These are phyloP conservation scores for Nyctibius bracteatus DNA, from an alignment of 2,113 vertebrate species.

Conservation along the genomic window DNA sequence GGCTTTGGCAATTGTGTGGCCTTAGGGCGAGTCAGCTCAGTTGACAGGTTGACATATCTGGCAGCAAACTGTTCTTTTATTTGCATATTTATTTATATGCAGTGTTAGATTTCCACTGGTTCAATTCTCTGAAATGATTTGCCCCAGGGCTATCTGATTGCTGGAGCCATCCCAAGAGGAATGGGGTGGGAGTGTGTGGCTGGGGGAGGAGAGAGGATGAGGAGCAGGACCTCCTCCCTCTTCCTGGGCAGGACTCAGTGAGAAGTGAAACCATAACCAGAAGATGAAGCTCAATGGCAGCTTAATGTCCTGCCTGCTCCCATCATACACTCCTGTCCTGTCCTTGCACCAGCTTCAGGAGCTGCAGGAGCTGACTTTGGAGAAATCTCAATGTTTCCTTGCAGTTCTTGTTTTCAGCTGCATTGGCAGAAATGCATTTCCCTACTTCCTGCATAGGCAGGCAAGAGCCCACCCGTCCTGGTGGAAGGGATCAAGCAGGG, in stretches of 20 bases:
- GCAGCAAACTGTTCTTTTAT: background rate
- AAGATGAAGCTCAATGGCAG: background rate
- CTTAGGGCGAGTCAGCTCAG: background rate
- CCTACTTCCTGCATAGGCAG: background rate
- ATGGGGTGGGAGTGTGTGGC: accelerated
- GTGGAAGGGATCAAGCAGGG: background rate
- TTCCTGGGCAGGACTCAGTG: background rate
- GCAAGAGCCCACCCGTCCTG: background rate
- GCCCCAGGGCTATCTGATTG: background rate
- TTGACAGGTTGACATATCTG: background rate
- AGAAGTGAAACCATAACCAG: background rate
- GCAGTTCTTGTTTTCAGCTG: background rate
- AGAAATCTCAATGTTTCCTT: background rate
- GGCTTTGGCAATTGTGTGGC: background rate
- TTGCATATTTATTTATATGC: constrained; percentile 4
- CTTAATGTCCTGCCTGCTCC: background rate
- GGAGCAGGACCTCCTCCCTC: background rate
- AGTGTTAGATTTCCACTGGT: background rate
- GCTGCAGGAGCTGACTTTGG: background rate
- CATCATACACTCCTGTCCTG: background rate
- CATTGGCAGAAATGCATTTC: background rate
- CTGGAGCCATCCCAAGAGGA: background rate
- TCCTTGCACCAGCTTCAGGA: background rate
- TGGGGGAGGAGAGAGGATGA: background rate
- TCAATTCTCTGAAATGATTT: constrained; percentile 16